Evolutionary conservation across 2,113 vertebrate genomes (phyloP).

Genomic region (Pycnonotus jocosus): DNA sequence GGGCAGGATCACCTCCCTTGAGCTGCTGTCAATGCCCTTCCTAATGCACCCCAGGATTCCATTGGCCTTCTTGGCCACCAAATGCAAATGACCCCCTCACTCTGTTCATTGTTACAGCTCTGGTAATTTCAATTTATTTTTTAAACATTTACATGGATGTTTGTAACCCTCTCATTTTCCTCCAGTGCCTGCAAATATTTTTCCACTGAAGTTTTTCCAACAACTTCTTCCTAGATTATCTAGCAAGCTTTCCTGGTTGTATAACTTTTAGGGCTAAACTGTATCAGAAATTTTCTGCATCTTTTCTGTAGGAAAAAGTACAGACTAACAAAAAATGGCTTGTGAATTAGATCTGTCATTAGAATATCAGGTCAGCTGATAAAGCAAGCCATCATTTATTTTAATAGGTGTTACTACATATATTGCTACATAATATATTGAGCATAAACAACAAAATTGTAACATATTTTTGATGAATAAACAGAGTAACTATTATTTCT

Average conservation of each 20-base stretch:
- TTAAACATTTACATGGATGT: background rate
- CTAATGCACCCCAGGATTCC: background rate
- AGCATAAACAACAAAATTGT: background rate
- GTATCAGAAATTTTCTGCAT: background rate
- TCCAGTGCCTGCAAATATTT: background rate
- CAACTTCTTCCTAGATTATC: background rate
- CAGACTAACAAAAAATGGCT: background rate
- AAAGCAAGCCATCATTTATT: background rate
- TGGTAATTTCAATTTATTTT: background rate
- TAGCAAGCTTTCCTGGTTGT: background rate
- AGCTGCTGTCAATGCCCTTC: fast-evolving
- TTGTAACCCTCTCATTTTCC: background rate
- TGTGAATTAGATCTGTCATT: background rate
- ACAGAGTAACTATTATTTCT: background rate
- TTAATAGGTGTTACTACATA: background rate
- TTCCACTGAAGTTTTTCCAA: background rate
- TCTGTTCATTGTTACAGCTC: background rate
- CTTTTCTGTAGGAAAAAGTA: background rate
- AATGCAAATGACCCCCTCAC: background rate
- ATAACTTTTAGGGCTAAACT: background rate
- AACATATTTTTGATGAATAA: background rate
- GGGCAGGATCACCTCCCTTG: background rate
- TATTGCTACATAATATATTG: background rate
- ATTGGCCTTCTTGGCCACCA: background rate
- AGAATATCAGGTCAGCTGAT: background rate